These are phyloP conservation scores for Hippopotamus amphibius DNA, from an alignment of 2,113 vertebrate species.

Conservation along the genomic window DNA sequence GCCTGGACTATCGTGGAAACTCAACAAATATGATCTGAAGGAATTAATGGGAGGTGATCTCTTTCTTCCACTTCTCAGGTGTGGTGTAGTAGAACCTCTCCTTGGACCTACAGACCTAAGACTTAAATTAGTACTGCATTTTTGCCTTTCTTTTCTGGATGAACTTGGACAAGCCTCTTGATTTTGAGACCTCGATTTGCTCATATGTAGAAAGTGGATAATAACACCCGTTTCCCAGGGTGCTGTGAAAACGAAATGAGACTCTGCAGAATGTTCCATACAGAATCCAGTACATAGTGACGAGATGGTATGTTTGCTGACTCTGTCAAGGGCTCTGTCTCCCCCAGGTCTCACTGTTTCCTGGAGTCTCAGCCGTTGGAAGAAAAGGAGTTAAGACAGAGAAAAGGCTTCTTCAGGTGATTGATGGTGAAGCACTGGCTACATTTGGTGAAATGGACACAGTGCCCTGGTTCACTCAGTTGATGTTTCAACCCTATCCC, in stretches of 20 bases:
- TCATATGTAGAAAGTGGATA: background rate
- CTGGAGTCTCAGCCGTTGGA: background rate
- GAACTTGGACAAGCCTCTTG: background rate
- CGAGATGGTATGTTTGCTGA: background rate
- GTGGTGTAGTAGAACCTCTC: background rate
- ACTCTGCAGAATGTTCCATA: background rate
- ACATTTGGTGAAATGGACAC: background rate
- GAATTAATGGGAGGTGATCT: too few species aligned
- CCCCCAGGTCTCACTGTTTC: background rate
- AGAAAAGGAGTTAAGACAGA: background rate
- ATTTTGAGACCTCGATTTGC: background rate
- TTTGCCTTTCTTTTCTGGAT: background rate
- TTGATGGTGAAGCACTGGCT: background rate
- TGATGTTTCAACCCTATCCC: background rate
- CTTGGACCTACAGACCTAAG: background rate
- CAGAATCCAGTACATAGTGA: accelerated
- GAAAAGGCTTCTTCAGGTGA: background rate
- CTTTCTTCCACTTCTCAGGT: background rate
- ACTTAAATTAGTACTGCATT: background rate
- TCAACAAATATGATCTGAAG: background rate
- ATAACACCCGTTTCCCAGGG: background rate
- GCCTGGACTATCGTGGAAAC: background rate
- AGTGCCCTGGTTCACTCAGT: background rate
- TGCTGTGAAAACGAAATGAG: background rate
- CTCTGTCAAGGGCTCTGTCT: background rate